These are phyloP conservation scores for Argentina silus DNA, from an alignment of 2,797 vertebrate species.

Conservation along the genomic window DNA sequence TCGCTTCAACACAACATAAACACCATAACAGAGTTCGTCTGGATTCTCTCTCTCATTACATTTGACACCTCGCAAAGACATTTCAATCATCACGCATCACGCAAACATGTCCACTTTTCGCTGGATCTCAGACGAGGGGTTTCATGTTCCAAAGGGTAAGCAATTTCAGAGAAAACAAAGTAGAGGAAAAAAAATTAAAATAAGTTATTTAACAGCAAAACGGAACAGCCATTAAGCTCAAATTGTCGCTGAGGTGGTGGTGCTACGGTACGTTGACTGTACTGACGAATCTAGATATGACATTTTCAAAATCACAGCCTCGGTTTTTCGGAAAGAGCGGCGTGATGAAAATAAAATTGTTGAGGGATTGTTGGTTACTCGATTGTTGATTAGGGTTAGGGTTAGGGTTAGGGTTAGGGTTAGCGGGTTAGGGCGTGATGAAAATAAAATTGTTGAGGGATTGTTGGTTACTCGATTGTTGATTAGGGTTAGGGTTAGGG, in stretches of 20 bases:
- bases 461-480: background rate
- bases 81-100: constrained; percentile 1
- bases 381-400: no score
- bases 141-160: constrained; percentile 14
- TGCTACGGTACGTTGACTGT: constrained; percentile 10
- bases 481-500: no score
- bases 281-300: constrained; percentile 12
- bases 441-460: constrained; percentile 9
- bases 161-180: background rate
- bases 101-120: background rate
- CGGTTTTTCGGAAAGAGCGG: background rate
- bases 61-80: constrained; percentile 19
- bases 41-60: constrained; percentile 9
- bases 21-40: constrained; percentile 17
- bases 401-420: no score
- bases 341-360: constrained; percentile 23
- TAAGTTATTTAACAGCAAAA: constrained; percentile 19
- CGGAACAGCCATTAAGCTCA: background rate
- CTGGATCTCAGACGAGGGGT: constrained; percentile 3
- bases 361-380: background rate
- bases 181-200: background rate
- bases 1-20: constrained; percentile 17
- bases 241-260: constrained; percentile 5
- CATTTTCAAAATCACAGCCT: constrained; percentile 13
- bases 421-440: no score